Evolutionary conservation across 1,140 invertebrate species (phyloP).

Genomic region (Sitophilus oryzae): DNA sequence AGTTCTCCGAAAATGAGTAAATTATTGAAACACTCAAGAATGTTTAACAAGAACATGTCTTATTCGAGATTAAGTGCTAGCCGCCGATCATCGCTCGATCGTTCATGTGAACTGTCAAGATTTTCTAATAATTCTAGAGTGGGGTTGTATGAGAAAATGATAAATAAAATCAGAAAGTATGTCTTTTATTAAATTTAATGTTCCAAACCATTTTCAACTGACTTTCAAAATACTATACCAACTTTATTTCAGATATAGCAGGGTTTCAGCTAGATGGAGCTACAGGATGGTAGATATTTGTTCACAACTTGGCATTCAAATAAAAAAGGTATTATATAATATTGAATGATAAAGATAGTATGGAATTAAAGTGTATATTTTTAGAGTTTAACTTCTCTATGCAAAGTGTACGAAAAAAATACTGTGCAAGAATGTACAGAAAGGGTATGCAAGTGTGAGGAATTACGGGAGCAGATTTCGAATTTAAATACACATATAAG

Average conservation of each 20-base stretch:
- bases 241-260: constrained; percentile 18
- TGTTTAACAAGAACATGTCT: constrained; percentile 4
- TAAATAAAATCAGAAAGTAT: constrained; percentile 14
- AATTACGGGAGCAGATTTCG: constrained; percentile 11
- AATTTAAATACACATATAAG: constrained; percentile 11
- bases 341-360: background rate
- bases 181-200: too few relatives aligned
- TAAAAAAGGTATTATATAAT: constrained; percentile 25
- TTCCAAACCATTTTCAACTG: too few relatives aligned
- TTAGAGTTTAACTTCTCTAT: constrained; percentile 27
- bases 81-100: background rate
- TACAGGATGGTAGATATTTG: constrained; percentile 26
- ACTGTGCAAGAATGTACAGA: background rate
- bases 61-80: constrained; percentile 2
- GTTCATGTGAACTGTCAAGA: constrained; percentile 2
- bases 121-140: background rate
- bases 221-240: too few relatives aligned
- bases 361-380: constrained; percentile 6
- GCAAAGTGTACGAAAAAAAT: constrained; percentile 6
- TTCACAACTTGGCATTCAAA: constrained; percentile 24
- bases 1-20: constrained; percentile 8
- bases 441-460: constrained; percentile 16
- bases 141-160: constrained; percentile 9
- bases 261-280: constrained; percentile 25
- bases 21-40: constrained; percentile 6